These are phyloP conservation scores for Panagrolaimus sp. DNA, from an alignment of 1,140 invertebrate genomes.

Conservation along the genomic window DNA sequence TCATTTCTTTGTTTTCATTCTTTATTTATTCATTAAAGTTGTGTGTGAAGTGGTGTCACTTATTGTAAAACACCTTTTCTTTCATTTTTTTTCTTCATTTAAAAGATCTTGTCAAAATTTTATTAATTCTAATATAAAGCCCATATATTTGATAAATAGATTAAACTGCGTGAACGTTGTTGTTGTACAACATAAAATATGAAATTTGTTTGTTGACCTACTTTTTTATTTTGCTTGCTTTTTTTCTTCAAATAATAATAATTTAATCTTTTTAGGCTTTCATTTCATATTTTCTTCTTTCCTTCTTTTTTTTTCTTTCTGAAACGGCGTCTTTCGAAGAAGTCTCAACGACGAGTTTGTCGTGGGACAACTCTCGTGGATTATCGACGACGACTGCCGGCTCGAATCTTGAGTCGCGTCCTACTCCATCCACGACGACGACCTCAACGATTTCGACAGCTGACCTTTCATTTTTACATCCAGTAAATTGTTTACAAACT, in stretches of 20 bases:
- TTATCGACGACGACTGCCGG: conserved; percentile 1
- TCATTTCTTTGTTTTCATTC: too few species aligned
- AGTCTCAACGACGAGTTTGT: background rate
- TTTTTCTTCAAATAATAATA: background rate
- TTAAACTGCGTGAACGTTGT: too few species aligned
- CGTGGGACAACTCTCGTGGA: background rate
- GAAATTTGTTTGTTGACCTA: too few species aligned
- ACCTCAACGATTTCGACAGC: conserved; percentile 12
- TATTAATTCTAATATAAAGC: too few species aligned
- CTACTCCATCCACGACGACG: background rate
- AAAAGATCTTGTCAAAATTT: too few species aligned
- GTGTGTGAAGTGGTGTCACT: too few species aligned
- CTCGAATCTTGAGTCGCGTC: background rate
- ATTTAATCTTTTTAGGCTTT: conserved; percentile 9
- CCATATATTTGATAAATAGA: too few species aligned
- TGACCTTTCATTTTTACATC: conserved; percentile 1
- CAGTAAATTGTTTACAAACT: background rate
- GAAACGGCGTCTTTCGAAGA: background rate
- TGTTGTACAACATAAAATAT: too few species aligned
- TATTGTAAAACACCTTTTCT: too few species aligned
- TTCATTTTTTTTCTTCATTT: too few species aligned
- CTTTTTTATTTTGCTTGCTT: too few species aligned
- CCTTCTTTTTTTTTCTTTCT: background rate
- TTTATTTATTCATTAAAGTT: too few species aligned
- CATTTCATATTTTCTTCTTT: background rate